phyloP scores from a whole-genome alignment of 2,797 vertebrate species.

The Perodicticus potto region DNA sequence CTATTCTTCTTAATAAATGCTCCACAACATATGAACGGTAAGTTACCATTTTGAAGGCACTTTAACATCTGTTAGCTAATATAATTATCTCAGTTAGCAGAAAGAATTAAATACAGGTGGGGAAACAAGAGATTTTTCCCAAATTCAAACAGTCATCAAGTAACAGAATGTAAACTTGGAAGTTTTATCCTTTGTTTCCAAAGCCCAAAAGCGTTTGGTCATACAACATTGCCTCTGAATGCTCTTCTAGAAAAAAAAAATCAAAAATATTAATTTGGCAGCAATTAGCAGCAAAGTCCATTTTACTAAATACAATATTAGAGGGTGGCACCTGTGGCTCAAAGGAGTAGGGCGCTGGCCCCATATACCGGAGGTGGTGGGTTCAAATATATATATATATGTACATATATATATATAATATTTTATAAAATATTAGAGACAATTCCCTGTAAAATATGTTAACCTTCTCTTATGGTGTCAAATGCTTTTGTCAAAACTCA shows the following conservation, averaged over 20 bases:
- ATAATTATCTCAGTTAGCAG: not conserved
- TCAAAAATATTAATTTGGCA: not conserved
- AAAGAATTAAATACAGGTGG: not conserved
- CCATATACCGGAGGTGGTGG: too few species aligned
- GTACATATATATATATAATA: too few species aligned
- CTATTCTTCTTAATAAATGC: constrained; percentile 41
- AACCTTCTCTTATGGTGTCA: not conserved
- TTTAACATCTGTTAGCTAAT: constrained; percentile 19
- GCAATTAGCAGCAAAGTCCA: not conserved
- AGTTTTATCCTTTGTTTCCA: not conserved
- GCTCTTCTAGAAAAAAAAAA: constrained; percentile 6
- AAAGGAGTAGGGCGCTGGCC: too few species aligned
- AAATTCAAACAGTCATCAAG: not conserved
- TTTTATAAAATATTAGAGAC: too few species aligned
- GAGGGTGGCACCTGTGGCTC: too few species aligned
- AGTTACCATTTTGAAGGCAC: not conserved
- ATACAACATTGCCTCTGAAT: not conserved
- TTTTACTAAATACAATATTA: not conserved
- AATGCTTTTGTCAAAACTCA: not conserved
- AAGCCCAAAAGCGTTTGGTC: not conserved
- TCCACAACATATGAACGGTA: not conserved
- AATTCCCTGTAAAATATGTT: not conserved
- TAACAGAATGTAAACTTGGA: not conserved
- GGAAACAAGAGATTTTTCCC: not conserved
- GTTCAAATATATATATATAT: too few species aligned